Conservation (phyloP, 1,140 invertebrate species). For the Tetramorium parvispinum region DNA sequence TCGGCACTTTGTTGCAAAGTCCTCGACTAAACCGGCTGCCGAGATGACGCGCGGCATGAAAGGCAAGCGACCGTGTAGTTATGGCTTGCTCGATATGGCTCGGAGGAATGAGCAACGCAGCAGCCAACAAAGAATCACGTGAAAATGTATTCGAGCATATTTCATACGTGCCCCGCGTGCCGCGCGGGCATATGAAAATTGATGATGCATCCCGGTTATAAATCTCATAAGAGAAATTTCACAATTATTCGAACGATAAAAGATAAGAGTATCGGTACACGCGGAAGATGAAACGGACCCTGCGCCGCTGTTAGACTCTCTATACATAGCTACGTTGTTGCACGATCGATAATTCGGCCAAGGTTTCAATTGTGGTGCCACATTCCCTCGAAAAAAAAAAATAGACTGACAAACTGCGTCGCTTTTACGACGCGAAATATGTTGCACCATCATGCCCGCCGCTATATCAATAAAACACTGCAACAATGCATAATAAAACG, state of each 20-base stretch:
- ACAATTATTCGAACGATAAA: background rate
- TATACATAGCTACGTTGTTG: constrained; percentile 14
- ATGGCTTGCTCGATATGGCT: background rate
- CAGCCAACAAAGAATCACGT: constrained; percentile 3
- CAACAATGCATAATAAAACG: no score
- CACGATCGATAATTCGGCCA: constrained; percentile 57
- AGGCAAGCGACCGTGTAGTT: constrained; percentile 35
- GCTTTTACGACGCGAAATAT: background rate
- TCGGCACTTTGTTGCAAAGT: constrained; percentile 30
- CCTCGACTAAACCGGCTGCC: constrained; percentile 41
- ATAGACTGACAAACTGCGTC: background rate
- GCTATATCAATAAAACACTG: background rate
- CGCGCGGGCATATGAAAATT: background rate
- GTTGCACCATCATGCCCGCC: background rate
- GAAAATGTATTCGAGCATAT: constrained; percentile 15
- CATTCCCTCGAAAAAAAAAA: background rate
- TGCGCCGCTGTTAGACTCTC: background rate
- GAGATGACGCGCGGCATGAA: constrained; percentile 18
- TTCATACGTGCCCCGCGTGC: background rate
- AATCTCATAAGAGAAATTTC: background rate
- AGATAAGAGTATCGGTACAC: constrained; percentile 17
- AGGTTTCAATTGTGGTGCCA: constrained; percentile 31
- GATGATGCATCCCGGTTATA: background rate
- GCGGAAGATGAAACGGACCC: constrained; percentile 17
- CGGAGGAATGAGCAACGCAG: constrained; percentile 9